phyloP scores from a whole-genome alignment of 2,797 vertebrate species.

The Fratercula arctica region DNA sequence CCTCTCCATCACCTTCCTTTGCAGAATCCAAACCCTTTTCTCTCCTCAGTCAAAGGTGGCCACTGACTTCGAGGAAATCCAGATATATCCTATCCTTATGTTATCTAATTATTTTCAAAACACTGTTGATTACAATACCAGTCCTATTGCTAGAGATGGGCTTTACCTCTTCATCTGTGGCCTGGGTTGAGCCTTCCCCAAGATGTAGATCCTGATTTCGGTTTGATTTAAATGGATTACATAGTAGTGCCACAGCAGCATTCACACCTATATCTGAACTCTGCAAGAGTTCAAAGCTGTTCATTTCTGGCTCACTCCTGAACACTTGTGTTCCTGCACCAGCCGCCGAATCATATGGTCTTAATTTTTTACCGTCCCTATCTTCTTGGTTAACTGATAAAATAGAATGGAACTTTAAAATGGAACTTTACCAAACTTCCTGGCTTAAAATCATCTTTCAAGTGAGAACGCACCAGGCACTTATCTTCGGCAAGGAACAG shows the following conservation, averaged over 20 bases:
- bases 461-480: neutral
- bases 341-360: neutral
- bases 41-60: neutral
- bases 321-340: neutral
- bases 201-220: neutral
- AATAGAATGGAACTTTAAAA: neutral
- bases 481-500: neutral
- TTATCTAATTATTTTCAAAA: neutral
- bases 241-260: neutral
- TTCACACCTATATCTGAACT: neutral
- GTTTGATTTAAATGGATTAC: neutral
- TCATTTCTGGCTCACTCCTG: neutral
- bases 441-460: constrained; percentile 23
- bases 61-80: neutral
- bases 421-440: neutral
- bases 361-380: neutral
- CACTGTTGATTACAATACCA: neutral
- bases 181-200: neutral
- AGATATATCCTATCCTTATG: neutral
- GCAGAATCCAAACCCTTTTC: neutral
- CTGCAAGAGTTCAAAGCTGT: neutral
- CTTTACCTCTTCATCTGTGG: neutral
- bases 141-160: neutral
- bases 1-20: neutral
- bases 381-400: constrained; percentile 22